A percentile compares a stretch with the other conserved stretches of the same genome.
These are phyloP conservation scores for Philaethria dido DNA, from an alignment of 2,888 invertebrate genomes.

Conservation along the genomic window DNA sequence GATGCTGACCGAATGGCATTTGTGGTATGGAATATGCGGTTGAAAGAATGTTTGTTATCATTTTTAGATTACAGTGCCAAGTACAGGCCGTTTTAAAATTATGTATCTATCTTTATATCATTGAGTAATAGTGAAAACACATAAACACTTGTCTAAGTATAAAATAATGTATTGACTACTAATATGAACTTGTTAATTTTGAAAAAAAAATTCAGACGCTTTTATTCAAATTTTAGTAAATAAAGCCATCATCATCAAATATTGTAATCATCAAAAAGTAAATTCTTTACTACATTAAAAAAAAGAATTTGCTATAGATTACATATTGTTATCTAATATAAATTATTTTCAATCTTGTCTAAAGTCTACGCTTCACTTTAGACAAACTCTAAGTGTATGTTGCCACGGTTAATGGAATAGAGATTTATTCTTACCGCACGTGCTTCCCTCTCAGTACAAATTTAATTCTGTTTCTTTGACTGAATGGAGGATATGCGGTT, in stretches of 20 bases:
- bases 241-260: no score
- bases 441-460: conserved; percentile 48
- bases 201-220: no score
- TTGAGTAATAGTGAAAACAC: no score
- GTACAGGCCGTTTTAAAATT: neutral
- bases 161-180: no score
- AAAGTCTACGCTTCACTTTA: conserved; percentile 31
- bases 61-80: neutral
- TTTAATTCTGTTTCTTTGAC: conserved; percentile 42
- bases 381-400: conserved; percentile 47
- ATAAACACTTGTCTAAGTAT: no score
- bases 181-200: no score
- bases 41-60: conserved; percentile 3
- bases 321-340: no score
- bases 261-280: neutral
- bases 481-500: conserved; percentile 19
- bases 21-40: conserved; percentile 2
- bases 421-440: conserved; percentile 48
- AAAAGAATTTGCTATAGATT: no score
- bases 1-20: conserved; percentile 11
- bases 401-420: conserved; percentile 50
- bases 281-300: neutral
- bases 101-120: no score
- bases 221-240: no score
- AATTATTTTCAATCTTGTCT: neutral